Evolutionary conservation across 2,113 vertebrate species (phyloP).

Genomic region (Nestor notabilis): DNA sequence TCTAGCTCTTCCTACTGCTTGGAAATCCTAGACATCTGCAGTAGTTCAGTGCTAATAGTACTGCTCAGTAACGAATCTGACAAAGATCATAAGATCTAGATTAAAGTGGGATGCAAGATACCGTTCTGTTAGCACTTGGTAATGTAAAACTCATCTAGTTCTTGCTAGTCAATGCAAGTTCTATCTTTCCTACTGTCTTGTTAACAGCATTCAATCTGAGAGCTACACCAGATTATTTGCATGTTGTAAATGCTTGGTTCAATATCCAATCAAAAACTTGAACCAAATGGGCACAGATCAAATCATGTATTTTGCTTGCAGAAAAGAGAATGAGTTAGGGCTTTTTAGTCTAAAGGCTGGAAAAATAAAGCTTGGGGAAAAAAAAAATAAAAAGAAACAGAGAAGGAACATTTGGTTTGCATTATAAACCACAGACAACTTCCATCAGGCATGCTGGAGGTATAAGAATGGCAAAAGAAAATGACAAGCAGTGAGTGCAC

Average conservation of each 20-base stretch:
- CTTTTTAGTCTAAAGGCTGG: conserved; percentile 33
- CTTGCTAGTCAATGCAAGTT: neutral
- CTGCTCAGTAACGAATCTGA: neutral
- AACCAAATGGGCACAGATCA: conserved; percentile 49
- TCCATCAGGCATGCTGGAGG: conserved; percentile 19
- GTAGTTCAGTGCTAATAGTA: neutral
- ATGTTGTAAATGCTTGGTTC: conserved; percentile 5
- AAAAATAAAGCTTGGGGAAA: conserved; percentile 9
- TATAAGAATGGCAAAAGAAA: conserved; percentile 39
- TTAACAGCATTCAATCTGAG: neutral
- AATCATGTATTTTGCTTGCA: conserved; percentile 35
- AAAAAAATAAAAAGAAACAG: neutral
- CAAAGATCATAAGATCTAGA: neutral
- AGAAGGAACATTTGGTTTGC: conserved; percentile 52
- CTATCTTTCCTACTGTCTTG: neutral
- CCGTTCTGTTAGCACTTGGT: neutral
- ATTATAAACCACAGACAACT: conserved; percentile 64
- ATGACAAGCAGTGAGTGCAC: neutral
- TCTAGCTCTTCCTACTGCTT: neutral
- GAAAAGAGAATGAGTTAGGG: neutral
- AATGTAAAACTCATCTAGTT: neutral
- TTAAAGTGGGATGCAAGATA: neutral
- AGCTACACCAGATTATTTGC: neutral
- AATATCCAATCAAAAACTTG: conserved; percentile 46
- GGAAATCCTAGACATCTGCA: neutral